These are phyloP conservation scores for Labeo calbasu DNA, from an alignment of 2,797 vertebrate species.

Conservation along the genomic window DNA sequence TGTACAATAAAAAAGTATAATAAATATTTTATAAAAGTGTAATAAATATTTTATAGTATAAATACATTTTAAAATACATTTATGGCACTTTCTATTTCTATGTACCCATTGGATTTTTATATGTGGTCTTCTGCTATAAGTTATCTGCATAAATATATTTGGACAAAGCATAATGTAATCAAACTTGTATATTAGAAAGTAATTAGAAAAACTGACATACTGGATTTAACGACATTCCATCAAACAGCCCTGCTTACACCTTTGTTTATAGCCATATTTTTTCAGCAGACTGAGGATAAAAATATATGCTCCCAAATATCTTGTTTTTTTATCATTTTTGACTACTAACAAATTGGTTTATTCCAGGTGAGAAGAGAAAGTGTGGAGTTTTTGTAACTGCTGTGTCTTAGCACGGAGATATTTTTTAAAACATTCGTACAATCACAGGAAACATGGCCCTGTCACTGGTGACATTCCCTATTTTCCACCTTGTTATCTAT, in stretches of 20 bases:
- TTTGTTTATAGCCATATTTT: neutral
- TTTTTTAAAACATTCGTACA: conserved; percentile 30
- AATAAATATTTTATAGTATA: neutral
- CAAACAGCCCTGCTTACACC: neutral
- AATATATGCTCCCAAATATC: neutral
- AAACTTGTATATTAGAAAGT: neutral
- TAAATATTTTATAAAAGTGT: no score
- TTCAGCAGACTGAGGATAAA: neutral
- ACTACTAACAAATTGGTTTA: conserved; percentile 13
- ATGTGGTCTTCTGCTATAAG: neutral
- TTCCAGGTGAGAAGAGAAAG: neutral
- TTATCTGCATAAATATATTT: neutral
- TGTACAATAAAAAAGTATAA: neutral
- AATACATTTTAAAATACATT: neutral
- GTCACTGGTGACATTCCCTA: conserved; percentile 33
- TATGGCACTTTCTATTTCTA: neutral
- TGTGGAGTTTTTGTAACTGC: conserved; percentile 14
- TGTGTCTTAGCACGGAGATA: conserved; percentile 15
- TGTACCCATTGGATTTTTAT: neutral
- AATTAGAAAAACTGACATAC: no score
- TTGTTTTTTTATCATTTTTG: neutral
- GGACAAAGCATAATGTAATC: neutral
- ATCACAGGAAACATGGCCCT: conserved; percentile 14
- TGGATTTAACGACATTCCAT: neutral
- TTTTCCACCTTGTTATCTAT: conserved; percentile 51